Conservation (phyloP, 2,113 vertebrate genomes). For the Gnathonemus echidnorhynchus region DNA sequence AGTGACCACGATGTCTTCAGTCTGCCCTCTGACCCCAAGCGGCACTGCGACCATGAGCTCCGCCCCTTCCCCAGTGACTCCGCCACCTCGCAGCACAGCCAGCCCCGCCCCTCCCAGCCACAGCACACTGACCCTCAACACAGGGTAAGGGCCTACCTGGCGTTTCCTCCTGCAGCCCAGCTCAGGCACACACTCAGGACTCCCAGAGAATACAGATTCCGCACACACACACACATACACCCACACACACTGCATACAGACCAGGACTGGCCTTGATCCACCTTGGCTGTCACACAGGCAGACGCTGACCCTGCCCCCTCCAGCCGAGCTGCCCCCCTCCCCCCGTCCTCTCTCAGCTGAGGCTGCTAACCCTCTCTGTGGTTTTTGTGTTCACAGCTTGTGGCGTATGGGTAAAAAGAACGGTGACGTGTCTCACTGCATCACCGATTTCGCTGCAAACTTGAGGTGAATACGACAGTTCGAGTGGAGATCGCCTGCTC, state of each 20-base stretch:
- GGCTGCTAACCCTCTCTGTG: slow-evolving; percentile 45
- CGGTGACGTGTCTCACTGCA: slow-evolving; percentile 67
- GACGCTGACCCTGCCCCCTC: slow-evolving; percentile 12
- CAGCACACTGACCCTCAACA: slow-evolving; percentile 73
- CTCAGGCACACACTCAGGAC: not conserved
- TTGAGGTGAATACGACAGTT: slow-evolving; percentile 58
- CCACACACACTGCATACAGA: not conserved
- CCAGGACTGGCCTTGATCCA: slow-evolving; percentile 28
- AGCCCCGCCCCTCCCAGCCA: slow-evolving; percentile 80
- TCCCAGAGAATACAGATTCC: not conserved
- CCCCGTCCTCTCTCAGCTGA: slow-evolving; percentile 21
- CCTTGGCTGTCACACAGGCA: slow-evolving; percentile 29
- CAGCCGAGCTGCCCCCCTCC: slow-evolving; percentile 6
- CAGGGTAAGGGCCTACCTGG: slow-evolving; percentile 65
- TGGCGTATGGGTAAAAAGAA: slow-evolving; percentile 71
- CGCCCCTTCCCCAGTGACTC: slow-evolving; percentile 70
- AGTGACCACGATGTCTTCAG: slow-evolving; percentile 79
- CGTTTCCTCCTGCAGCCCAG: not conserved
- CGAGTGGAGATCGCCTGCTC: not conserved
- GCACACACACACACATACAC: not conserved
- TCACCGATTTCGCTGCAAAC: slow-evolving; percentile 68
- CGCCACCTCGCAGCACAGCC: slow-evolving; percentile 73
- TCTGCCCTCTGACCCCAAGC: slow-evolving; percentile 71
- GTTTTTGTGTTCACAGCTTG: slow-evolving; percentile 60
- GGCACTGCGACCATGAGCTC: slow-evolving; percentile 60